Evolutionary conservation across 2,113 vertebrate species (phyloP).

Genomic region (Cairina moschata): DNA sequence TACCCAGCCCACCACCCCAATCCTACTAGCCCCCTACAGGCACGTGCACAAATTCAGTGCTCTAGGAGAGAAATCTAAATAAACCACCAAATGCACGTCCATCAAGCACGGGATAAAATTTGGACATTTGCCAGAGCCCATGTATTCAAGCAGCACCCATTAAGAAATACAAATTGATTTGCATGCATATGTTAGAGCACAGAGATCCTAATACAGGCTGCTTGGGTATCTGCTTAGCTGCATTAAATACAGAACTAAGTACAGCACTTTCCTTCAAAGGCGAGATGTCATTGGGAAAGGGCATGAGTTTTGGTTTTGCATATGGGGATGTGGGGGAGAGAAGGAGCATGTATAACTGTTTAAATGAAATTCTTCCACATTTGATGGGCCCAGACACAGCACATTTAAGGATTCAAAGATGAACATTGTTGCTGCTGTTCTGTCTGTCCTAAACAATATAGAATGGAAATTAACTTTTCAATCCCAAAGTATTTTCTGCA

Average conservation of each 20-base stretch:
- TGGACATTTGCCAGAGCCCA: fast-evolving
- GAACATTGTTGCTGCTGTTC: too few species aligned
- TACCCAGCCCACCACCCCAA: not conserved
- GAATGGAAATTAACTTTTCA: conserved; percentile 29
- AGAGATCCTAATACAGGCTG: fast-evolving
- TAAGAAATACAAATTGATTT: fast-evolving
- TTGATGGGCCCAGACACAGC: not conserved
- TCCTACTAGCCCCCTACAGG: not conserved
- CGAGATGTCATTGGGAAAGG: fast-evolving
- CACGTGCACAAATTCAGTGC: fast-evolving
- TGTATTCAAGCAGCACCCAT: fast-evolving
- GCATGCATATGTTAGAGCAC: fast-evolving
- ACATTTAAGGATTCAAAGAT: not conserved
- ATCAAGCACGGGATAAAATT: fast-evolving
- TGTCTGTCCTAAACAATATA: not conserved
- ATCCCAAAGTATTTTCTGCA: conserved; percentile 43
- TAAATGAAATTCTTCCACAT: fast-evolving
- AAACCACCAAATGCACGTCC: fast-evolving
- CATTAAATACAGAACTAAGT: fast-evolving
- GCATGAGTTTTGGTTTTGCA: fast-evolving
- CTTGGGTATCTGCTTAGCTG: fast-evolving
- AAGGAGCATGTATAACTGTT: fast-evolving
- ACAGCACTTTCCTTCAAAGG: not conserved
- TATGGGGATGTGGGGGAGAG: too few species aligned
- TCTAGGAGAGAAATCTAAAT: not conserved